Evolutionary conservation across 1,140 invertebrate genomes (phyloP).

Genomic region (Copidosoma floridanum): DNA sequence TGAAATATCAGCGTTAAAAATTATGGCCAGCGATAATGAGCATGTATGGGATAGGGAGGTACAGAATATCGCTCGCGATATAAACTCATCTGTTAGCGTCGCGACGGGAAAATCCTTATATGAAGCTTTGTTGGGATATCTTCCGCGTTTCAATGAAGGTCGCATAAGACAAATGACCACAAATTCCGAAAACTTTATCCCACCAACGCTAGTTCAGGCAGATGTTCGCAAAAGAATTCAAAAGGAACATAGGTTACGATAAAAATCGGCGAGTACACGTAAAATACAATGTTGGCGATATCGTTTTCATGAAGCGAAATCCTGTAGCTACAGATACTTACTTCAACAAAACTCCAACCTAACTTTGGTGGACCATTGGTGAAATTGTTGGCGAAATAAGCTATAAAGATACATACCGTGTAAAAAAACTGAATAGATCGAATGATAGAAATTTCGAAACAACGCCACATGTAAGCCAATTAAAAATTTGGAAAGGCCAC

Average conservation of each 20-base stretch:
- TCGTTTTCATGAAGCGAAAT: no score
- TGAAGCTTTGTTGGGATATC: slow-evolving; percentile 24
- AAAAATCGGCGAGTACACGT: slow-evolving; percentile 13
- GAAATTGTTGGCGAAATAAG: no score
- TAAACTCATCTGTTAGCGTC: slow-evolving; percentile 23
- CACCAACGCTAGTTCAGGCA: not conserved
- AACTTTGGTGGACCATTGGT: no score
- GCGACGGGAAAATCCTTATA: slow-evolving; percentile 24
- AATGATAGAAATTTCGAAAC: no score
- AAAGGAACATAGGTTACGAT: slow-evolving; percentile 27
- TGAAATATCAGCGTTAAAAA: slow-evolving; percentile 3
- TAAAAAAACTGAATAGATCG: no score
- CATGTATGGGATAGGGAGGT: slow-evolving; percentile 20
- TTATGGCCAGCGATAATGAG: not conserved
- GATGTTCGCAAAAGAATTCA: slow-evolving; percentile 14
- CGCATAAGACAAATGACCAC: slow-evolving; percentile 1
- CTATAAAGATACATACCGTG: no score
- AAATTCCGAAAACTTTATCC: slow-evolving; percentile 16
- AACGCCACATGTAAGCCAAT: no score
- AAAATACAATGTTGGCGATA: no score
- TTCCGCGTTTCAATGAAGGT: slow-evolving; percentile 24
- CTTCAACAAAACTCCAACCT: no score
- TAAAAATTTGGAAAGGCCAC: no score
- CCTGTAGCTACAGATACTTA: no score
- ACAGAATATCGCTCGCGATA: slow-evolving; percentile 19